phyloP scores from a whole-genome alignment of 37 sponge, comb jelly and placozoan species.

The Spongia lamella region DNA sequence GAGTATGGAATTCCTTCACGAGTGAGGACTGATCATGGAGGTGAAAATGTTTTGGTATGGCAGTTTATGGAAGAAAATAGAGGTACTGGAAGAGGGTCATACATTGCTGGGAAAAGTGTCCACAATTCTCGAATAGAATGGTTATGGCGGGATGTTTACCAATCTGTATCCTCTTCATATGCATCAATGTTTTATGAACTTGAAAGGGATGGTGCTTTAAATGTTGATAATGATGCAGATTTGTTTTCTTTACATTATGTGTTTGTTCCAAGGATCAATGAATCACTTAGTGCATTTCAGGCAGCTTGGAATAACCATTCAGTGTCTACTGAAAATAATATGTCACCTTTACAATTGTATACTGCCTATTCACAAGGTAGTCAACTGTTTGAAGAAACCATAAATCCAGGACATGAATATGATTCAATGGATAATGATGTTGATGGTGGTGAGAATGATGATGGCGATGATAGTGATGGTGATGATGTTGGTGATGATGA shows the following conservation, averaged over 20 bases:
- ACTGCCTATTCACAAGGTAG: constrained; percentile 2
- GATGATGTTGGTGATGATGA: background rate
- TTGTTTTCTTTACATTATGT: background rate
- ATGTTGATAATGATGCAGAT: constrained; percentile 4
- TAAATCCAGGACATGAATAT: too few species aligned
- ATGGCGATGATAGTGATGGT: background rate
- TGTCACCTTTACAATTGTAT: constrained; percentile 2
- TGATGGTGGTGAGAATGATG: background rate
- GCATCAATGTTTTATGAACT: background rate
- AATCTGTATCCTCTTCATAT: background rate
- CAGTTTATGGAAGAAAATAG: constrained; percentile 10
- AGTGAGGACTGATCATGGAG: constrained; percentile 36
- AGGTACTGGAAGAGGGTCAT: constrained; percentile 5
- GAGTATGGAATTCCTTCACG: constrained; percentile 34
- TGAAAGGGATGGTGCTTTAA: background rate
- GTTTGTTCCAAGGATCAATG: constrained; percentile 5
- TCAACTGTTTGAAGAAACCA: background rate
- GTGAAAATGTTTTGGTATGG: constrained; percentile 31
- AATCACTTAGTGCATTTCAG: constrained; percentile 7
- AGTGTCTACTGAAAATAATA: constrained; percentile 3
- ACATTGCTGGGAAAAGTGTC: constrained; percentile 29
- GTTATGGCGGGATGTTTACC: background rate
- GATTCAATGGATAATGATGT: too few species aligned
- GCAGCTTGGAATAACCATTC: constrained; percentile 1
- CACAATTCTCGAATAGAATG: constrained; percentile 1